phyloP scores from a whole-genome alignment of 2,888 invertebrate genomes.

The Leptopilina drosophilae region DNA sequence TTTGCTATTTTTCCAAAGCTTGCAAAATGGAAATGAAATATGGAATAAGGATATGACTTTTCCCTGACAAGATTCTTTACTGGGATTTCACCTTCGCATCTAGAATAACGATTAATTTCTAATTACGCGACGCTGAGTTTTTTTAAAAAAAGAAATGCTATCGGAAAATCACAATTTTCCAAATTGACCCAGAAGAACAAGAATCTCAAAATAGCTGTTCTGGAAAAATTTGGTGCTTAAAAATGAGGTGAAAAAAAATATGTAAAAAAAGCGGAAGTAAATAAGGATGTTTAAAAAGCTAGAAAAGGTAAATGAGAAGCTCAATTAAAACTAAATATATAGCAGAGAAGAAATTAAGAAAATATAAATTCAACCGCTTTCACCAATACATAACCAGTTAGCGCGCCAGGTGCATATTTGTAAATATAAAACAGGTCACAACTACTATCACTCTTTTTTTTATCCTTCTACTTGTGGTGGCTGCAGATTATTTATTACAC shows the following conservation, averaged over 20 bases:
- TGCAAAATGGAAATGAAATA: neutral
- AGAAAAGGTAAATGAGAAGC: neutral
- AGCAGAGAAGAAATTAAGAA: neutral
- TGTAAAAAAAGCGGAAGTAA: too few relatives aligned
- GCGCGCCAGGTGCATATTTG: neutral
- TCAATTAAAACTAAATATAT: neutral
- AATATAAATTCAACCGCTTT: neutral
- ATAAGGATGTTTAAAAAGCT: neutral
- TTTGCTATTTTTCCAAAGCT: slow-evolving; percentile 51
- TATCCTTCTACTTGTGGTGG: neutral
- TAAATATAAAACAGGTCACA: slow-evolving; percentile 6
- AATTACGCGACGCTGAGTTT: neutral
- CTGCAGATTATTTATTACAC: slow-evolving; percentile 6
- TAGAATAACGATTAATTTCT: slow-evolving; percentile 12
- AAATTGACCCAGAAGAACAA: too few relatives aligned
- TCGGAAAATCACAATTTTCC: neutral
- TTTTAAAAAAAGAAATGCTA: neutral
- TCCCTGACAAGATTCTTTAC: neutral
- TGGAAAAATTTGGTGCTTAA: too few relatives aligned
- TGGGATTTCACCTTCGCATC: slow-evolving; percentile 8
- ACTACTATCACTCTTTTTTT: slow-evolving; percentile 6
- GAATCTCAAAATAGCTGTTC: too few relatives aligned
- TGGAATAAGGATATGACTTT: slow-evolving; percentile 8
- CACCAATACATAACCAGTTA: neutral
- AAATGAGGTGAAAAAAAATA: too few relatives aligned